These are phyloP conservation scores for Pachypanchax playfairii DNA, from an alignment of 2,113 vertebrate species.

Conservation along the genomic window DNA sequence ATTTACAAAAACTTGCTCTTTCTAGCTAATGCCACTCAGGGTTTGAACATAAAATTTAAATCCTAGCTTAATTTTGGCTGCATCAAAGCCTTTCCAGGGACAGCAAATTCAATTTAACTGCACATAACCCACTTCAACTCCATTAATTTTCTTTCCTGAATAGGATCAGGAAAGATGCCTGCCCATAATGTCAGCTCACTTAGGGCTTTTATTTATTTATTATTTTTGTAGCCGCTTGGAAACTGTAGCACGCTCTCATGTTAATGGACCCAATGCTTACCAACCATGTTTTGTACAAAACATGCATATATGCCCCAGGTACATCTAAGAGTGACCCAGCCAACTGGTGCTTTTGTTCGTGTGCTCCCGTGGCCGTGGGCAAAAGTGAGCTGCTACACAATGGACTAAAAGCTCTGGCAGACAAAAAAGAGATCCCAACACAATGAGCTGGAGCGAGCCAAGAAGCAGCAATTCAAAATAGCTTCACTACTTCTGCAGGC, in stretches of 20 bases:
- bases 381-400: conserved; percentile 62
- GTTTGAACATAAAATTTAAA: conserved; percentile 51
- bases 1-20: conserved; percentile 14
- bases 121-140: conserved; percentile 70
- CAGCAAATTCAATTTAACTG: conserved; percentile 60
- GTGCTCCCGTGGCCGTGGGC: conserved; percentile 51
- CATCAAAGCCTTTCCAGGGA: conserved; percentile 64
- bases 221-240: conserved; percentile 39
- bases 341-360: conserved; percentile 67
- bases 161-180: conserved; percentile 60
- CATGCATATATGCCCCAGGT: conserved; percentile 61
- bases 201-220: conserved; percentile 48
- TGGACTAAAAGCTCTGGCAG: conserved; percentile 68
- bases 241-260: conserved; percentile 60
- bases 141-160: conserved; percentile 71
- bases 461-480: conserved; percentile 49
- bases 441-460: conserved; percentile 51
- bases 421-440: conserved; percentile 35
- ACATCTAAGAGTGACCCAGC: conserved; percentile 55
- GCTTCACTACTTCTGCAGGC: conserved; percentile 35
- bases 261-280: conserved; percentile 71
- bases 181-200: conserved; percentile 55
- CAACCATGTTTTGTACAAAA: conserved; percentile 61
- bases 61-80: conserved; percentile 58
- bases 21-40: conserved; percentile 6